Conservation (phyloP, 2,888 invertebrate genomes). For the Ceraclea dissimilis region DNA sequence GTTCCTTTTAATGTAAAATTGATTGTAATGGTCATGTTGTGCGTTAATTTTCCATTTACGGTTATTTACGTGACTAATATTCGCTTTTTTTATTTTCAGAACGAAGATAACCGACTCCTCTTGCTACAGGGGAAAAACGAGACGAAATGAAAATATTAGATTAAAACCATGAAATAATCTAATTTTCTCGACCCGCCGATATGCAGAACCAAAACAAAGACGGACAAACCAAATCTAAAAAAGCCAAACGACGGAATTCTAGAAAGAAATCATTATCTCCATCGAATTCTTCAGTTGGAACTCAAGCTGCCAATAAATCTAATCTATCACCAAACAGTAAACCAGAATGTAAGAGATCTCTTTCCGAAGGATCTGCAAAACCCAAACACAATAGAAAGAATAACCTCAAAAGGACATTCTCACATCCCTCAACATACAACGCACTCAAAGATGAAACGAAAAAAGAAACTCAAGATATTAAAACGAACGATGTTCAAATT, state of each 20-base stretch:
- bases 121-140: background rate
- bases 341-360: slow-evolving; percentile 37
- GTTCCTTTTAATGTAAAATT: too few relatives aligned
- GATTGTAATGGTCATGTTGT: too few relatives aligned
- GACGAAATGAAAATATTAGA: background rate
- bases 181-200: slow-evolving; percentile 18
- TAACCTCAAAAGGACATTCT: slow-evolving; percentile 45
- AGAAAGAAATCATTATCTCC: slow-evolving; percentile 48
- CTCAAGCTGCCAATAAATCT: slow-evolving; percentile 31
- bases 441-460: slow-evolving; percentile 36
- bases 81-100: background rate
- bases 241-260: slow-evolving; percentile 44
- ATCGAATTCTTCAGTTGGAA: slow-evolving; percentile 21
- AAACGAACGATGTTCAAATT: background rate
- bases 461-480: slow-evolving; percentile 5
- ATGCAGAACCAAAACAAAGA: slow-evolving; percentile 47
- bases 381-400: slow-evolving; percentile 42
- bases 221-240: slow-evolving; percentile 37
- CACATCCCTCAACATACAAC: slow-evolving; percentile 40
- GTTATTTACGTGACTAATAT: too few relatives aligned
- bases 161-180: background rate
- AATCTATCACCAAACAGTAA: slow-evolving; percentile 36
- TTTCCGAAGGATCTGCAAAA: slow-evolving; percentile 46
- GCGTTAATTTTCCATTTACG: too few relatives aligned
- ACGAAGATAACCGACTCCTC: background rate